Evolutionary conservation across 1,140 invertebrate species (phyloP), one percentile per base, ranked within the genome.

Genomic region (Psilanteris sp.): DNA sequence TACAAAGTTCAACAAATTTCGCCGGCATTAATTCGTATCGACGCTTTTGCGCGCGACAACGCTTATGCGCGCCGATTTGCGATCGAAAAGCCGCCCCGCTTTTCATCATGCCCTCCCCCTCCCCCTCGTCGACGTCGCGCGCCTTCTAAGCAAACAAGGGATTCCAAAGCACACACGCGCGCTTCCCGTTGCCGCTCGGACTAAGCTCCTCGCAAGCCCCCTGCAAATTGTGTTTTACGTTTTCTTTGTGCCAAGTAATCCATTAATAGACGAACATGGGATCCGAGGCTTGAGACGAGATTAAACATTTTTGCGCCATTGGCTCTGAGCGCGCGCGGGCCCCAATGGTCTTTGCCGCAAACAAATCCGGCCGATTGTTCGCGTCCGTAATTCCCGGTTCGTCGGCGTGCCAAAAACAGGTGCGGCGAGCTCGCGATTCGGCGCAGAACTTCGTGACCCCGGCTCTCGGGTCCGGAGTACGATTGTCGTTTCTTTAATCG

Each of bases 181-280:
- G 66, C 37, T 70, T 61, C 15, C 44, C 66, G 29, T 59, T 61
- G 44, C 54, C 54, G 54, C 36, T 61, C 43, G 54, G 26, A 44
- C 54, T 70, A 59, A 70, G 54, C 66, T 70, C 27, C 34, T 44
- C 16, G 22, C n/a, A 20, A 70, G 44, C 54, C 54, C 54, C 54
- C 27, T 59, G 54, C 22, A 70, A 70, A 70, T 70, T 70, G 66
- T 59, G 66, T 70, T 70, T 70, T 50, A 59, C 66, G 46, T 70
- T 70, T 70, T 61, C 66, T 59, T 70, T 70, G 54, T 70, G 54
- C 18, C 4, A 70, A 61, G 43, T 61, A 70, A 70, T 70, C 66
- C 66, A 70, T 70, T 70, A 70, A 70, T 61, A 70, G 66, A 44
- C 29, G 66, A 59, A 70, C 66, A 70, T 52, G 54, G 54, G 44